Conservation (phyloP, 2,113 vertebrate species). For the Crotalus tigris region DNA sequence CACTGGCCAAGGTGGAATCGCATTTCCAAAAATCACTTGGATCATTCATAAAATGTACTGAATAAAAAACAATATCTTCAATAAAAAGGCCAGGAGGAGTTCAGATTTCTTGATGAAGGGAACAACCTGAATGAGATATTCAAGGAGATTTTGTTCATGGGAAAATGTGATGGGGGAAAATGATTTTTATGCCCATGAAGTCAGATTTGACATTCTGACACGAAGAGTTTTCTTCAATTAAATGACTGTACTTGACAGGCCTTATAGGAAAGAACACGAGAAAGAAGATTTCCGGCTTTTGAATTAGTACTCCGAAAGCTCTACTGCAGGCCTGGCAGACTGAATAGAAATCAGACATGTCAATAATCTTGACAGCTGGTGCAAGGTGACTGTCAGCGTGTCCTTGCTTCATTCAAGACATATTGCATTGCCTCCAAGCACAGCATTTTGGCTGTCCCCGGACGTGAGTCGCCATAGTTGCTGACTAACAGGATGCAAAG, state of each 20-base stretch:
- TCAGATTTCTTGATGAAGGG: not conserved
- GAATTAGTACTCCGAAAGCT: not conserved
- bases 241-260: not conserved
- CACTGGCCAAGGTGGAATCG: not conserved
- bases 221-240: not conserved
- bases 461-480: not conserved
- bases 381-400: slow-evolving; percentile 10
- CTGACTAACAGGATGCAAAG: slow-evolving; percentile 11
- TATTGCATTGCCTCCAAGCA: not conserved
- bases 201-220: not conserved
- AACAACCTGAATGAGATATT: not conserved
- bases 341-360: not conserved
- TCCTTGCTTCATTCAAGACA: not conserved
- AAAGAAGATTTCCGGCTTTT: not conserved
- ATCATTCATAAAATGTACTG: not conserved
- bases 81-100: not conserved
- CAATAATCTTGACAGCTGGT: not conserved
- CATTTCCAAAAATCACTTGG: not conserved
- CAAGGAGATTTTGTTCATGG: not conserved
- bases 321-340: not conserved
- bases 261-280: not conserved
- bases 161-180: not conserved
- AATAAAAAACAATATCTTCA: not conserved
- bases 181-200: not conserved
- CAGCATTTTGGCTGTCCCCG: not conserved